Base-by-base conservation (phyloP, 2,113 vertebrate genomes). In the Axis porcinus region DNA sequence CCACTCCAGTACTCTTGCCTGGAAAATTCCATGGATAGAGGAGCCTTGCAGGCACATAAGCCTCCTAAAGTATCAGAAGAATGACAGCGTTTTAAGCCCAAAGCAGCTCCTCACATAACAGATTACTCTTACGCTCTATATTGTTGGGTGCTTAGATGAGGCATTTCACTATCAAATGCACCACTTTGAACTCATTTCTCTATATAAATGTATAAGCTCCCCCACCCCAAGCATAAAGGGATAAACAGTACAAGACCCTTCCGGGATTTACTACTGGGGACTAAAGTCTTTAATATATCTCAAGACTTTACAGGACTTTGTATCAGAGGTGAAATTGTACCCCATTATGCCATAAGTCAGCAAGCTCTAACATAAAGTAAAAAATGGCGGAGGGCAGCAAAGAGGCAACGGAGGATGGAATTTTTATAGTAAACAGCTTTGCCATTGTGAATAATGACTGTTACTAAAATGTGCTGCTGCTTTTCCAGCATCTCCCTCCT, bases 401-500 rank as follows among this genome's bases (percentile, higher is more conserved):
- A 95, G 95, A 94, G 92, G 97, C 11, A 58, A 60, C 98, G 97
- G 79, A 96, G 95, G 97, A 96, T 86, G 93, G 83, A 98, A 88
- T 91, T 94, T 95, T 97, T 76, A 96, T 89, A 98, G 98, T 98
- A 98, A 98, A 98, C 97, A 97, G 93, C 97, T 91, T 86, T 98
- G 97, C 97, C 89, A 87, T 79, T 97, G 91, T 97, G 95, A 98
- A 91, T 81, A 60, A 97, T 62, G 96, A 95, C 97, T 76, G 82
- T 97, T 96, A 60, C 95, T 96, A 97, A 98, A 98, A 96, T 7
- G 91, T 96, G 15, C 92, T 96, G 98, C 97, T 96, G 83, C 60
- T 97, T 97, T 98, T 95, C 97, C 98, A 98, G 98, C 89, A 97
- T 97, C 98, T 98, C 96, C 83, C 93, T 95, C 97, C 97, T 36